phyloP scores from a whole-genome alignment of 2,888 invertebrate genomes.

The Harmothoe impar region DNA sequence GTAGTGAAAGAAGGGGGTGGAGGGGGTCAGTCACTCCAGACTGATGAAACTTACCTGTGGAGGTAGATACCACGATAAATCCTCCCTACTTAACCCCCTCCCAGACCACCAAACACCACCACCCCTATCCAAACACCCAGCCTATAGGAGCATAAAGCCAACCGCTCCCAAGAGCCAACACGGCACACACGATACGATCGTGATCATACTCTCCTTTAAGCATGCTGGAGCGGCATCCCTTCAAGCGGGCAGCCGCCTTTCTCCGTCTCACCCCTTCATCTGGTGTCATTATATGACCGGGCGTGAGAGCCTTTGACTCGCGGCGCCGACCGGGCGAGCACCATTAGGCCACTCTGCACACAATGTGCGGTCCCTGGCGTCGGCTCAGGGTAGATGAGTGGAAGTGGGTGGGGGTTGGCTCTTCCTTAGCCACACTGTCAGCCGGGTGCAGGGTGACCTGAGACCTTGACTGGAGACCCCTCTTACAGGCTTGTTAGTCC shows the following conservation, averaged over 20 bases:
- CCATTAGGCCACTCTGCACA: constrained; percentile 59
- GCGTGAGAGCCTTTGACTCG: constrained; percentile 11
- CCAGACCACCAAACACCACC: neutral
- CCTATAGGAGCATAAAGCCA: neutral
- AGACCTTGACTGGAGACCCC: neutral
- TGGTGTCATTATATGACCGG: constrained; percentile 37
- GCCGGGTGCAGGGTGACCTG: neutral
- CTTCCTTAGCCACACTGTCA: too few relatives aligned
- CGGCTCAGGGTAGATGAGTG: neutral
- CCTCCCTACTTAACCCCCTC: constrained; percentile 3
- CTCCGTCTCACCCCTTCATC: neutral
- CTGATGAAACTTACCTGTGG: neutral
- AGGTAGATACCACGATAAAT: neutral
- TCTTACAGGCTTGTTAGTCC: constrained; percentile 51
- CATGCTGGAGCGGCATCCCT: neutral
- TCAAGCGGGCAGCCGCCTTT: neutral
- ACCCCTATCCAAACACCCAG: neutral
- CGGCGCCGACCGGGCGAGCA: neutral
- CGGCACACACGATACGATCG: neutral
- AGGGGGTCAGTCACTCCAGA: neutral
- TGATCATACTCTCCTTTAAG: neutral
- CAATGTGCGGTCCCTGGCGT: constrained; percentile 36
- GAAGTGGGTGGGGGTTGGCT: constrained; percentile 8
- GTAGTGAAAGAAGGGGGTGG: neutral
- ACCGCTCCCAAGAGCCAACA: neutral